Conservation (phyloP, 2,113 vertebrate species). For the Rhineura floridana region DNA sequence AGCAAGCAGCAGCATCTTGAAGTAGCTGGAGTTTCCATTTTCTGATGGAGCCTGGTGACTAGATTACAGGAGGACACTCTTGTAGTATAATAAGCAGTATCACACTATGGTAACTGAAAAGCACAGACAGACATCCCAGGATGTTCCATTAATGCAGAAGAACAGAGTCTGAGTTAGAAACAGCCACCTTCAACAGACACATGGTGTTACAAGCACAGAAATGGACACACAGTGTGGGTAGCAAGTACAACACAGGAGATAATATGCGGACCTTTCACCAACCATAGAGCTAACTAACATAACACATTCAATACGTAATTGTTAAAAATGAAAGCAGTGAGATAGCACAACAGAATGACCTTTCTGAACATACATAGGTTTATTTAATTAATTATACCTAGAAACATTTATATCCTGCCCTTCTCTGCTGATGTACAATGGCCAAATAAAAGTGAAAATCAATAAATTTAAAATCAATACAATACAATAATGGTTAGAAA, state of each 20-base stretch:
- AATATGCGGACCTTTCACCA: neutral
- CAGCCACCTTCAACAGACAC: neutral
- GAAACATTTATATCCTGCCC: too few relatives aligned
- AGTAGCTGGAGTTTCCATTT: neutral
- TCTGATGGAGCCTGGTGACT: neutral
- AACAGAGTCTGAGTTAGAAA: too few relatives aligned
- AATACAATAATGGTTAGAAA: too few relatives aligned
- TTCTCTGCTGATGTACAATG: too few relatives aligned
- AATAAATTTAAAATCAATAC: too few relatives aligned
- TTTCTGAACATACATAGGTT: neutral
- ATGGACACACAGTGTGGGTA: too few relatives aligned
- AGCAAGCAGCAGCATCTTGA: neutral
- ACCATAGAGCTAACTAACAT: neutral
- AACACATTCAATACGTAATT: neutral
- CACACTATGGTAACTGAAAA: neutral
- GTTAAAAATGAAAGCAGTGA: neutral
- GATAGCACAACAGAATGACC: neutral
- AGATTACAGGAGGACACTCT: neutral
- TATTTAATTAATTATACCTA: too few relatives aligned
- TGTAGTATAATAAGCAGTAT: neutral
- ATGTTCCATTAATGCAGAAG: neutral
- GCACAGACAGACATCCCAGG: neutral
- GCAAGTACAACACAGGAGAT: too few relatives aligned
- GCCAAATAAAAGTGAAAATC: too few relatives aligned
- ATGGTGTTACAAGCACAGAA: too few relatives aligned